Conservation (phyloP, 2,113 vertebrate species). For the Corythaixoides concolor region DNA sequence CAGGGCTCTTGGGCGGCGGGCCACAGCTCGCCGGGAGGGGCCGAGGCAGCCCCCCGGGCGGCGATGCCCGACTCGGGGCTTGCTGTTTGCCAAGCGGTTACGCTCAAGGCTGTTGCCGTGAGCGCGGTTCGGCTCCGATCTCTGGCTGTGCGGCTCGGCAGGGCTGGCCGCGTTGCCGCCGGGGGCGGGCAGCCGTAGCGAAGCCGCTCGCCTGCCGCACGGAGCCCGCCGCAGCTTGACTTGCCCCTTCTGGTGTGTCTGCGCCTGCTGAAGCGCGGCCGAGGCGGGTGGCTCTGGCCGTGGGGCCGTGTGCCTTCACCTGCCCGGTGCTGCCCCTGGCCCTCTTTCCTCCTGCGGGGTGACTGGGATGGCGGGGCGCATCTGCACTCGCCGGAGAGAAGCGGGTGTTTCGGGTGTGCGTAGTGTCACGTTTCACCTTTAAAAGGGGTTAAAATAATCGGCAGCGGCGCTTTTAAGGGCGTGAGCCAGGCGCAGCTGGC, state of each 20-base stretch:
- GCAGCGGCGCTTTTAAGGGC: fast-evolving
- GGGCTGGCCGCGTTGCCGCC: background rate
- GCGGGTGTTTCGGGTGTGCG: fast-evolving
- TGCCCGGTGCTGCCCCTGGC: background rate
- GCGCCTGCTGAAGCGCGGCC: background rate
- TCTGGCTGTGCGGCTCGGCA: background rate
- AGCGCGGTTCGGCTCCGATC: background rate
- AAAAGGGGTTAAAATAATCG: fast-evolving
- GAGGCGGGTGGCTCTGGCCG: background rate
- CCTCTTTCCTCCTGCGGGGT: fast-evolving
- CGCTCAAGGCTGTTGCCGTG: background rate
- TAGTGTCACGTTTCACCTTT: fast-evolving
- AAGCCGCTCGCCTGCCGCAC: background rate
- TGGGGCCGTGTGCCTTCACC: background rate
- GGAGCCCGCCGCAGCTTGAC: background rate
- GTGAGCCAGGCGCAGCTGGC: fast-evolving
- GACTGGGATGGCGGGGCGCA: fast-evolving
- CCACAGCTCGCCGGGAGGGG: background rate
- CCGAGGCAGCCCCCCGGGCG: background rate
- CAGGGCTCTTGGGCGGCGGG: background rate
- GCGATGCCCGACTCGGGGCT: background rate
- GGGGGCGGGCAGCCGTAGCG: background rate
- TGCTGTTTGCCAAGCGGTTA: background rate
- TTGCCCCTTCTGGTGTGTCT: too few species aligned
- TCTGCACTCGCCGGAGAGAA: fast-evolving